Percentiles rank a stretch among this genome's conserved stretches.
phyloP scores from a whole-genome alignment of 2,797 vertebrate species.

The Cossypha heuglini region DNA sequence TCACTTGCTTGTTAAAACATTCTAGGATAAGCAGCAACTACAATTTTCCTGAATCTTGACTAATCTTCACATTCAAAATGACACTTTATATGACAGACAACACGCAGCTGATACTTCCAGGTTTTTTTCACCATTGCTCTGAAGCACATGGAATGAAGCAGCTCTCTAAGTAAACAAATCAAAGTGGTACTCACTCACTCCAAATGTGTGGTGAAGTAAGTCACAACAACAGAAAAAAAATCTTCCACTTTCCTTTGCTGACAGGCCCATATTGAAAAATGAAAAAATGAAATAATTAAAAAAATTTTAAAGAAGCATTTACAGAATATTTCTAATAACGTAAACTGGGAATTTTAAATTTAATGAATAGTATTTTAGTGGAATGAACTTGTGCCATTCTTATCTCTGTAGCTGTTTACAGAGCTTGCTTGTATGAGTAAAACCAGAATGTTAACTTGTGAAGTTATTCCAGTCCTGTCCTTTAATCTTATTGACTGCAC shows the following conservation, averaged over 20 bases:
- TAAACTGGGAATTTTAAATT: neutral
- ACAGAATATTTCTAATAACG: neutral
- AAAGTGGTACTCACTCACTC: neutral
- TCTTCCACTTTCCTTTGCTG: neutral
- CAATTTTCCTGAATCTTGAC: neutral
- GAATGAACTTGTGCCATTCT: neutral
- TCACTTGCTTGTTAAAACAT: neutral
- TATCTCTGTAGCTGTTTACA: neutral
- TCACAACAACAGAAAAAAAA: neutral
- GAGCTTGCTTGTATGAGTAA: neutral
- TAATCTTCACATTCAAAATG: neutral
- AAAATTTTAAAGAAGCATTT: neutral
- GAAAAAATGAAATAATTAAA: neutral
- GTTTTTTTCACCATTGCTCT: neutral
- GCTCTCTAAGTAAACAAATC: neutral
- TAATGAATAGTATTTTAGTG: neutral
- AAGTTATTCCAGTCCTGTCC: neutral
- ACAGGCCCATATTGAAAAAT: neutral
- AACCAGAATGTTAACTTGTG: neutral
- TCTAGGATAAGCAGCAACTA: neutral
- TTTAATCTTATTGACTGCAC: neutral
- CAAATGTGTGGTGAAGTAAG: neutral
- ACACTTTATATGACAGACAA: neutral
- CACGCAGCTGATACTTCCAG: neutral
- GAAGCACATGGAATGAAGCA: neutral